phyloP scores from a whole-genome alignment of 2,113 vertebrate genomes.

The Ctenomys sociabilis region DNA sequence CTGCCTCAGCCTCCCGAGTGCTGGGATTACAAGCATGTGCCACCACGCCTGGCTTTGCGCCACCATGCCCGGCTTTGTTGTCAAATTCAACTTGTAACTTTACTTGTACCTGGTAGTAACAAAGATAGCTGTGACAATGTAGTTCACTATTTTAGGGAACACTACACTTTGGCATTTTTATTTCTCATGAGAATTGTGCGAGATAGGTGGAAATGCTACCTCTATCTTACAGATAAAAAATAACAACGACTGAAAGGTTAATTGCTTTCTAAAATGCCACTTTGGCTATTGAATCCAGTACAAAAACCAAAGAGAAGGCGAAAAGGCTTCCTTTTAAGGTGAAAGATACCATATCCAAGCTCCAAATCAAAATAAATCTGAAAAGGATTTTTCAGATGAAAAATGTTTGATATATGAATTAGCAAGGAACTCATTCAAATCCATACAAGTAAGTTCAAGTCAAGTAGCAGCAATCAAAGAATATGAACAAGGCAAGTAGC shows the following conservation, averaged over 20 bases:
- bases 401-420: not conserved
- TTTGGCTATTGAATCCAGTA: not conserved
- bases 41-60: too few relatives aligned
- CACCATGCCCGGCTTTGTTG: too few relatives aligned
- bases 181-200: not conserved
- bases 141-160: not conserved
- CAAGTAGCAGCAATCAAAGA: not conserved
- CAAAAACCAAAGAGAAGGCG: not conserved
- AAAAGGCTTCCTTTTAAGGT: not conserved
- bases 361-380: not conserved
- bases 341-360: not conserved
- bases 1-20: too few relatives aligned
- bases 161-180: not conserved
- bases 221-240: not conserved
- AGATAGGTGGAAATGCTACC: not conserved
- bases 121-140: not conserved
- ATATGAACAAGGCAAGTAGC: not conserved
- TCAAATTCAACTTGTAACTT: not conserved
- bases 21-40: too few relatives aligned
- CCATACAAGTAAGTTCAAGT: not conserved
- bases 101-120: not conserved
- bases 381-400: conserved; percentile 8
- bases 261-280: not conserved
- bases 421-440: not conserved
- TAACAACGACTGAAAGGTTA: not conserved